These are phyloP conservation scores for Desmodus rotundus DNA, from an alignment of 2,113 vertebrate genomes.

Conservation along the genomic window DNA sequence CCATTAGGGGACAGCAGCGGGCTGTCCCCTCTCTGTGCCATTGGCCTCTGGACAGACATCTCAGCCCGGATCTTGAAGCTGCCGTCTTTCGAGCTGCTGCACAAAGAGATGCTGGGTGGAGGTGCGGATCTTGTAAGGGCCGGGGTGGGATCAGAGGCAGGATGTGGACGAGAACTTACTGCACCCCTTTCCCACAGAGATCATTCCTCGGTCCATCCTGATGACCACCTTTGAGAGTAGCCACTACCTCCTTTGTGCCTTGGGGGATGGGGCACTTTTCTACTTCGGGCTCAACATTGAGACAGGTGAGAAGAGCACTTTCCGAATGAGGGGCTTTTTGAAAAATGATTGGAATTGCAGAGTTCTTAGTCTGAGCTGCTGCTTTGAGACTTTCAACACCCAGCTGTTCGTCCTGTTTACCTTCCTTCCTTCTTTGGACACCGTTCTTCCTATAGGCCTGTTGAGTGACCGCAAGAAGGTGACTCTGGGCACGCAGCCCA, in stretches of 20 bases:
- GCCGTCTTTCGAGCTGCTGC: constrained; percentile 93
- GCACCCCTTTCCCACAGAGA: constrained; percentile 82
- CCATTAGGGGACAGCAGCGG: constrained; percentile 89
- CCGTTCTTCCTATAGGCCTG: constrained; percentile 80
- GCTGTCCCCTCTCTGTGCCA: constrained; percentile 94
- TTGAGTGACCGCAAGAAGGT: constrained; percentile 98
- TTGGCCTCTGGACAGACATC: constrained; percentile 98
- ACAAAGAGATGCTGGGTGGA: constrained; percentile 99
- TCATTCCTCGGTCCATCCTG: constrained; percentile 98
- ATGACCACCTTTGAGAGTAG: constrained; percentile 99
- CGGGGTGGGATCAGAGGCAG: background rate
- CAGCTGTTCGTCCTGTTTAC: background rate
- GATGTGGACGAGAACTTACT: accelerated
- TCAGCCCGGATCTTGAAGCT: constrained; percentile 95
- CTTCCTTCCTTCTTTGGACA: background rate
- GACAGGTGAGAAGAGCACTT: constrained; percentile 80
- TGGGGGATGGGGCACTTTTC: constrained; percentile 98
- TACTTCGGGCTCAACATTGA: constrained; percentile 96
- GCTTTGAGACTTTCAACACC: background rate
- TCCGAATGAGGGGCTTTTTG: background rate
- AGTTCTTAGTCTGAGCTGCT: background rate
- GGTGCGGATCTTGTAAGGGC: constrained; percentile 79
- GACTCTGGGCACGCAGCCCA: constrained; percentile 97
- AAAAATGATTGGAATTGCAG: background rate
- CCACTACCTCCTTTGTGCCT: constrained; percentile 96